These are phyloP conservation scores for Leucozona laternaria DNA, from an alignment of 2,888 invertebrate species.

Conservation along the genomic window DNA sequence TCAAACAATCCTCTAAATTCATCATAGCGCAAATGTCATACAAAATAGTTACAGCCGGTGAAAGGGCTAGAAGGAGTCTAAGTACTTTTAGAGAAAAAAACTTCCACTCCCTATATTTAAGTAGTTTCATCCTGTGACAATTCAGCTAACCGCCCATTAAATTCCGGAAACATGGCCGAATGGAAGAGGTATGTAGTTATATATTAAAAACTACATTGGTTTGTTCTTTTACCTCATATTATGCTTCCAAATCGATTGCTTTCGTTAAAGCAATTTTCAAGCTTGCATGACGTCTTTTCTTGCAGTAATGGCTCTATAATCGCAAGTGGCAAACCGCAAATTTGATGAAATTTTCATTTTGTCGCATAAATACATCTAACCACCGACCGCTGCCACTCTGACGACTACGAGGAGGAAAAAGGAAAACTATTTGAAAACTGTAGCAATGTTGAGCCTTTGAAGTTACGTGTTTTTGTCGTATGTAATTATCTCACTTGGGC, in stretches of 20 bases:
- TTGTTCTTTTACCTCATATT: background rate
- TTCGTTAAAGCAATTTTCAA: slow-evolving; percentile 36
- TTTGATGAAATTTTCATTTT: slow-evolving; percentile 75
- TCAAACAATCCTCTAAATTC: too few relatives aligned
- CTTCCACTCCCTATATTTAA: background rate
- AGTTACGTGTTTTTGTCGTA: slow-evolving; percentile 50
- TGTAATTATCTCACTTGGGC: slow-evolving; percentile 69
- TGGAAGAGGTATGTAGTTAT: too few relatives aligned
- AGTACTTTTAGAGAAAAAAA: background rate
- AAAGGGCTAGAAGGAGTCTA: background rate
- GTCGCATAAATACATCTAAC: slow-evolving; percentile 63
- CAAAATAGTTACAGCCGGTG: background rate
- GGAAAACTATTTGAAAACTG: slow-evolving; percentile 60
- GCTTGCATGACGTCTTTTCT: slow-evolving; percentile 39
- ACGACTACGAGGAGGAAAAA: background rate
- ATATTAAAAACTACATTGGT: slow-evolving; percentile 19
- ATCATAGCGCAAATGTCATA: background rate
- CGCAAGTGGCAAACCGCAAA: slow-evolving; percentile 77
- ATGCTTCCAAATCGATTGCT: slow-evolving; percentile 26
- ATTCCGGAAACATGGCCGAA: background rate
- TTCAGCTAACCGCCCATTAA: slow-evolving; percentile 38
- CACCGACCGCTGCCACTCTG: background rate
- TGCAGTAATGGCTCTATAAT: slow-evolving; percentile 59
- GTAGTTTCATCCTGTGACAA: slow-evolving; percentile 13
- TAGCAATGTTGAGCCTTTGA: slow-evolving; percentile 49